Conservation (phyloP, 2,797 vertebrate genomes). For the Poliocrania exsul region DNA sequence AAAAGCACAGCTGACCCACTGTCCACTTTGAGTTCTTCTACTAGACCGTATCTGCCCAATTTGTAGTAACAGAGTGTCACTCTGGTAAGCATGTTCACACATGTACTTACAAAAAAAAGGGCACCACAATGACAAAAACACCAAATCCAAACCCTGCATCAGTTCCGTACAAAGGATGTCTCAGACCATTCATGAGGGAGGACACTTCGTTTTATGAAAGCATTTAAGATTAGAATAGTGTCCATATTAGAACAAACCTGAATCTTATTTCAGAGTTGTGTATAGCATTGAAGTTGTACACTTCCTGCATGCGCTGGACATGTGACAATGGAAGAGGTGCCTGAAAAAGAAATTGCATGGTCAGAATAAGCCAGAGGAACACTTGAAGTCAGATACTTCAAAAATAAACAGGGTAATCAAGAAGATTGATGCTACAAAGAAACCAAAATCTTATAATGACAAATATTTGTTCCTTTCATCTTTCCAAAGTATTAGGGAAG, state of each 20-base stretch:
- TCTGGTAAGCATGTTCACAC: not conserved
- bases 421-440: not conserved
- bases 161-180: not conserved
- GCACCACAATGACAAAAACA: not conserved
- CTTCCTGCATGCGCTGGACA: slow-evolving; percentile 90
- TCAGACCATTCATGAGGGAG: not conserved
- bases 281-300: slow-evolving; percentile 85
- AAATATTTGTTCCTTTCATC: not conserved
- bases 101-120: not conserved
- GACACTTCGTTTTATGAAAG: not conserved
- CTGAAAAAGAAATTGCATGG: slow-evolving; percentile 72
- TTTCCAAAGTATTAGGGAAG: not conserved
- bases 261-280: slow-evolving; percentile 93
- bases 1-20: not conserved
- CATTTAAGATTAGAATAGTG: not conserved
- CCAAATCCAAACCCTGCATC: not conserved
- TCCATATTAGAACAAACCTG: slow-evolving; percentile 79
- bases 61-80: not conserved
- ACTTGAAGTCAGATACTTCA: slow-evolving; percentile 35
- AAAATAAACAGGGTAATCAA: slow-evolving; percentile 25
- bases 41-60: too few relatives aligned
- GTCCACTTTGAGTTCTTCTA: not conserved
- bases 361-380: not conserved
- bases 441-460: not conserved
- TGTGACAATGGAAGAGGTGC: slow-evolving; percentile 86